A percentile compares a stretch with the other conserved stretches of the same genome.
These are phyloP conservation scores for Dynastes maya DNA, from an alignment of 2,888 invertebrate species.

Conservation along the genomic window DNA sequence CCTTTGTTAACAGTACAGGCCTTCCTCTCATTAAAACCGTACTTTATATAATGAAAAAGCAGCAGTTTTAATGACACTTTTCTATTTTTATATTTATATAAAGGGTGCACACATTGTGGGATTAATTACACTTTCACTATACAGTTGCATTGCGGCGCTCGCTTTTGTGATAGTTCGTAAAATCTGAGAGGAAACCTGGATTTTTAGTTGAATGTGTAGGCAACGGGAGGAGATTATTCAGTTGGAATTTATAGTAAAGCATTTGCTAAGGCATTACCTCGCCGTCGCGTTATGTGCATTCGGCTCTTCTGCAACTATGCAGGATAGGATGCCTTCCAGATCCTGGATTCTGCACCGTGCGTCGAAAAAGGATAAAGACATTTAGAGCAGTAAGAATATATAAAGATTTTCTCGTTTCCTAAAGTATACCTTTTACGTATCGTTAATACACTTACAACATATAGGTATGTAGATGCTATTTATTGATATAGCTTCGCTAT, in stretches of 20 bases:
- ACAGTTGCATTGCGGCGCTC: background rate
- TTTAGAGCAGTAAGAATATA: background rate
- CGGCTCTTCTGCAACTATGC: background rate
- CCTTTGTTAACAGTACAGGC: background rate
- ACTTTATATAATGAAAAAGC: background rate
- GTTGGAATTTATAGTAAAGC: background rate
- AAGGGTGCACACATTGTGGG: background rate
- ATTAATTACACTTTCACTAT: background rate
- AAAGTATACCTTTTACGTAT: no score
- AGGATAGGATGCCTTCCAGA: background rate
- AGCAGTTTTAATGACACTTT: background rate
- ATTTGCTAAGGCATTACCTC: background rate
- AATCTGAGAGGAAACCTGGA: background rate
- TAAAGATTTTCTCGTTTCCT: background rate
- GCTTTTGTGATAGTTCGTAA: background rate
- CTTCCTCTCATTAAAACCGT: constrained; percentile 2
- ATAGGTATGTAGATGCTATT: no score
- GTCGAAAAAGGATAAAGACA: background rate
- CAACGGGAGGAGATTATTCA: constrained; percentile 12
- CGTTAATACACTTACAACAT: no score
- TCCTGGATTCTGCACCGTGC: background rate
- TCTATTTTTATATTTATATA: background rate
- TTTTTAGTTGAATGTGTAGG: background rate
- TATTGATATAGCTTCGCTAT: no score
- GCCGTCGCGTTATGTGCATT: constrained; percentile 6